Conservation (phyloP, 2,888 invertebrate genomes). For the Acanthosepion esculentum region DNA sequence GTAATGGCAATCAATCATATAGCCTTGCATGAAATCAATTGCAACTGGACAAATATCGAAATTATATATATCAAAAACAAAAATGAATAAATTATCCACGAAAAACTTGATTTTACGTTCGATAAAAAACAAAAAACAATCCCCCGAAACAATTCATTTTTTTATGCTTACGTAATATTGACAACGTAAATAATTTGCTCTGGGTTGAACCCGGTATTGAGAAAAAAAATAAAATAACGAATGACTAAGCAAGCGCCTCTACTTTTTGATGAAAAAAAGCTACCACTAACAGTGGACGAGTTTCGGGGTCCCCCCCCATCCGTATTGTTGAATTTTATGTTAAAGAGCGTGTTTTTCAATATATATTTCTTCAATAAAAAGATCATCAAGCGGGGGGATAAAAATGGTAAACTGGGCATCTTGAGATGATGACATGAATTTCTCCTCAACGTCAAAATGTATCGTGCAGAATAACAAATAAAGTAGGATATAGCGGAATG, state of each 20-base stretch:
- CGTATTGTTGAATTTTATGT: no score
- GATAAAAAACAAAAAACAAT: not conserved
- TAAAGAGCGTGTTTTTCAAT: no score
- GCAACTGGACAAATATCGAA: not conserved
- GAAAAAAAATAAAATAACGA: not conserved
- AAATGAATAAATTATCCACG: not conserved
- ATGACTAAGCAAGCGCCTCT: not conserved
- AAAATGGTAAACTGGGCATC: no score
- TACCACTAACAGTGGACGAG: no score
- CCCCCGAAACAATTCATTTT: not conserved
- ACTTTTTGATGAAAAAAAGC: no score
- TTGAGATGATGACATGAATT: no score
- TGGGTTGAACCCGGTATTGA: not conserved
- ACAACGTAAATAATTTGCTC: not conserved
- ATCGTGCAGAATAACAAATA: no score
- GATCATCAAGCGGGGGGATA: no score
- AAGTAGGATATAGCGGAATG: no score
- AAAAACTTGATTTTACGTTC: not conserved
- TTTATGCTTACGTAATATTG: not conserved
- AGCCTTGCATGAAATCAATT: not conserved
- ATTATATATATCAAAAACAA: not conserved
- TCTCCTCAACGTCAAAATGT: no score
- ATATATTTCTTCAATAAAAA: no score
- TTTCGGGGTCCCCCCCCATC: no score
- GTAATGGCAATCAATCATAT: conserved; percentile 21